A percentile compares a stretch with the other conserved stretches of the same genome.
phyloP scores from a whole-genome alignment of 92 coral and sea anemone genomes.

The Blastomussa wellsi region DNA sequence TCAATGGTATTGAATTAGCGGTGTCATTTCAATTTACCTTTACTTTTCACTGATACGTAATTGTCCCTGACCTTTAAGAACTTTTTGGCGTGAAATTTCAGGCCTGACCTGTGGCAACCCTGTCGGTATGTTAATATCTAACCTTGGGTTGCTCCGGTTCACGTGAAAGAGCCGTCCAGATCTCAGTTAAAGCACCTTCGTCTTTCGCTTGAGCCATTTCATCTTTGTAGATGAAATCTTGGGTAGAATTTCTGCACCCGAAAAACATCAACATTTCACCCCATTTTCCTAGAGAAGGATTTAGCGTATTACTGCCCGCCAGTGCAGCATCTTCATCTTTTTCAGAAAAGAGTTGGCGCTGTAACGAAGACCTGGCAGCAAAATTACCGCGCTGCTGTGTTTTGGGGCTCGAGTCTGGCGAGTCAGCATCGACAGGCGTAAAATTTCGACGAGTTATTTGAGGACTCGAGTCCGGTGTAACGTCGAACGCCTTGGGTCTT shows the following conservation, averaged over 20 bases:
- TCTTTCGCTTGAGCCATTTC: conserved; percentile 72
- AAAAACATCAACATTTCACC: conserved; percentile 86
- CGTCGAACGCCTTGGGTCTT: conserved; percentile 37
- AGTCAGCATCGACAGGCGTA: neutral
- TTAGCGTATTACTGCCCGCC: neutral
- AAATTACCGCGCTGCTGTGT: neutral
- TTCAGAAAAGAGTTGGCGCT: neutral
- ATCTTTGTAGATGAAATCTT: conserved; percentile 83
- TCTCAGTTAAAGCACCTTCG: conserved; percentile 74
- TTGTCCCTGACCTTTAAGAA: no score
- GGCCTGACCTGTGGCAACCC: no score
- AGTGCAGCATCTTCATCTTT: conserved; percentile 1
- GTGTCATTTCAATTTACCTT: no score
- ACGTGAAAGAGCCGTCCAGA: conserved; percentile 85
- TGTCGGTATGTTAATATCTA: no score
- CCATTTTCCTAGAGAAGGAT: conserved; percentile 45
- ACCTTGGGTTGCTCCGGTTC: conserved; percentile 92
- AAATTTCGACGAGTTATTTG: conserved; percentile 22
- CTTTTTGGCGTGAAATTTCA: no score
- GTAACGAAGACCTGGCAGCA: neutral
- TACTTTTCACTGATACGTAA: no score
- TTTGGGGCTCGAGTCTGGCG: neutral
- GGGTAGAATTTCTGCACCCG: conserved; percentile 89
- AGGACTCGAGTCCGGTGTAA: conserved; percentile 56
- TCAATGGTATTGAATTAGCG: no score